phyloP scores from a whole-genome alignment of 2,797 vertebrate genomes.

The Dallia pectoralis region DNA sequence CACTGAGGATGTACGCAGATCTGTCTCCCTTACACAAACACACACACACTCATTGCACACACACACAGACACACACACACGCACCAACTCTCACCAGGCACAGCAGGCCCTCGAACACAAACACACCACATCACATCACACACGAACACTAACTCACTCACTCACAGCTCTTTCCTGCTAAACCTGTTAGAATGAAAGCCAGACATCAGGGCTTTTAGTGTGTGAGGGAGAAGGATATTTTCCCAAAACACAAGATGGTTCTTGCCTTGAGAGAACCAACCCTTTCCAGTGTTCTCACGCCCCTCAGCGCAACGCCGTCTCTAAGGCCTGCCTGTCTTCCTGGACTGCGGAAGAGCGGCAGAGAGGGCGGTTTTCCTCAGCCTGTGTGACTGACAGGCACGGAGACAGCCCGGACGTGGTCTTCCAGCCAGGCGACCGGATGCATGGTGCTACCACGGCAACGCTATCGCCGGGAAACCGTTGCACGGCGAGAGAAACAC shows the following conservation, averaged over 20 bases:
- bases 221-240: slow-evolving; percentile 70
- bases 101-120: slow-evolving; percentile 35
- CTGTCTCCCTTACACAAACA: no score
- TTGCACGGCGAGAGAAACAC: neutral
- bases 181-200: slow-evolving; percentile 81
- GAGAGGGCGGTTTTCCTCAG: neutral
- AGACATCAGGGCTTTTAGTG: slow-evolving; percentile 74
- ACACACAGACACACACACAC: slow-evolving; percentile 18
- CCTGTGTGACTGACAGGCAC: neutral
- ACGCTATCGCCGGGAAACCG: neutral
- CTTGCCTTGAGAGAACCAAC: slow-evolving; percentile 72
- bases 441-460: neutral
- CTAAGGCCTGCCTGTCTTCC: slow-evolving; percentile 55
- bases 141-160: slow-evolving; percentile 8
- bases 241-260: slow-evolving; percentile 75
- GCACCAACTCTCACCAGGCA: slow-evolving; percentile 13
- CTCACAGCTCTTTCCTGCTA: slow-evolving; percentile 60
- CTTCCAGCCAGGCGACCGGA: neutral
- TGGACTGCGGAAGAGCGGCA: slow-evolving; percentile 32
- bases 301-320: slow-evolving; percentile 62
- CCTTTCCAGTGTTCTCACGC: slow-evolving; percentile 72
- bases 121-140: slow-evolving; percentile 16
- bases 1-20: neutral
- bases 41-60: slow-evolving; percentile 20
- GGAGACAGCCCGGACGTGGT: neutral